Evolutionary conservation across 2,797 vertebrate genomes (phyloP).

Genomic region (Pseudopleuronectes americanus): DNA sequence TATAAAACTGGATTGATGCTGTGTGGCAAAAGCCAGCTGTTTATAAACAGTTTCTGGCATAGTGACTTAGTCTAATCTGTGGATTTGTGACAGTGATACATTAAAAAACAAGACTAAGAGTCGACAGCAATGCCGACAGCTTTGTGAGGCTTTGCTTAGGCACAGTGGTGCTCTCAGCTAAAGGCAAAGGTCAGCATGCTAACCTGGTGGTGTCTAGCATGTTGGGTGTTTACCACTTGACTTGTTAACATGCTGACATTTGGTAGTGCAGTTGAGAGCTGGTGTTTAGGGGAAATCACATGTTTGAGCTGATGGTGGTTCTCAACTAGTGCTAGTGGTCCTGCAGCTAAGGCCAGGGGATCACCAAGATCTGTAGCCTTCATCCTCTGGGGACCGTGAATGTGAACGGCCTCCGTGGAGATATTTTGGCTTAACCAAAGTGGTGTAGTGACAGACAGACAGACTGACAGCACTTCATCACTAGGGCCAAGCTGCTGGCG

Average conservation of each 20-base stretch:
- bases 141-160: background rate
- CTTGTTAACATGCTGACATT: background rate
- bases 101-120: slow-evolving; percentile 2
- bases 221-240: background rate
- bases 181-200: background rate
- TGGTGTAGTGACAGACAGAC: background rate
- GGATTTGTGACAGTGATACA: slow-evolving; percentile 6
- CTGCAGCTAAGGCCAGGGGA: background rate
- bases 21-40: too few relatives aligned
- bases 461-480: background rate
- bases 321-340: too few relatives aligned
- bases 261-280: too few relatives aligned
- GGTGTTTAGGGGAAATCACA: background rate
- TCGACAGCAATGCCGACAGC: background rate
- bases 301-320: background rate
- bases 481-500: background rate
- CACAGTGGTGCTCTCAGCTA: background rate
- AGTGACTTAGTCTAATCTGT: slow-evolving; percentile 14
- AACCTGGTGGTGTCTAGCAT: background rate
- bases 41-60: background rate
- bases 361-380: background rate
- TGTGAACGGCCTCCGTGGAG: background rate
- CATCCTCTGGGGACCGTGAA: background rate
- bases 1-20: background rate
- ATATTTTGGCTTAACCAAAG: background rate